These are phyloP conservation scores for Thermophis baileyi DNA, from an alignment of 2,113 vertebrate species.

Conservation along the genomic window DNA sequence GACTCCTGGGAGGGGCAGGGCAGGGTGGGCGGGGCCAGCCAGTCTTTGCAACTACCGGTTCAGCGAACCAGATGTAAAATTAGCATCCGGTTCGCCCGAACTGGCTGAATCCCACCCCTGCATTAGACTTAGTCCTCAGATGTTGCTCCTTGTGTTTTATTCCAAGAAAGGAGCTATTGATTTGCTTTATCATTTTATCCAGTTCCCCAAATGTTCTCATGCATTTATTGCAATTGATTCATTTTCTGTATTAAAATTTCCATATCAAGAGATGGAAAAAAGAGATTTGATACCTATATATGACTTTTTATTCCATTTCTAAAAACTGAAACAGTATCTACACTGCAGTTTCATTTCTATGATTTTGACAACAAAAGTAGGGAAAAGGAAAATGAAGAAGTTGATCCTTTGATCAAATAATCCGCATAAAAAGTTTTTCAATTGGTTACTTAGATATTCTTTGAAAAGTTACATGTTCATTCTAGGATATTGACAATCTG, in stretches of 20 bases:
- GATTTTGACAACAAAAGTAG: background rate
- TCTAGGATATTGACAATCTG: background rate
- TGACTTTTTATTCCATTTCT: background rate
- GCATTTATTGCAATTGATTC: background rate
- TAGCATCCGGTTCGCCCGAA: no score
- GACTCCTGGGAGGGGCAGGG: no score
- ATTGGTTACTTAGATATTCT: background rate
- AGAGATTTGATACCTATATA: background rate
- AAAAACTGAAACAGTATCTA: background rate
- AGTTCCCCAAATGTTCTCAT: background rate
- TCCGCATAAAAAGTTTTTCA: background rate
- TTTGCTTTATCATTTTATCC: background rate
- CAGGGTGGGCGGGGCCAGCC: no score
- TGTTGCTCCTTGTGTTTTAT: background rate
- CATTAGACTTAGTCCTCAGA: background rate
- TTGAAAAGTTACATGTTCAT: background rate
- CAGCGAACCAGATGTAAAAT: no score
- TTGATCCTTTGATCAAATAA: background rate
- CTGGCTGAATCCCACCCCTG: no score
- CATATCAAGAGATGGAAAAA: background rate
- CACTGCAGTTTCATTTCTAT: background rate
- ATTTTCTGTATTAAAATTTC: background rate
- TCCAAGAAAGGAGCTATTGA: background rate
- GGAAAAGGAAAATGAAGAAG: background rate
- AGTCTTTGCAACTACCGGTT: no score